Base-by-base conservation (phyloP, 1,140 invertebrate genomes). In the Drosophila parvula region DNA sequence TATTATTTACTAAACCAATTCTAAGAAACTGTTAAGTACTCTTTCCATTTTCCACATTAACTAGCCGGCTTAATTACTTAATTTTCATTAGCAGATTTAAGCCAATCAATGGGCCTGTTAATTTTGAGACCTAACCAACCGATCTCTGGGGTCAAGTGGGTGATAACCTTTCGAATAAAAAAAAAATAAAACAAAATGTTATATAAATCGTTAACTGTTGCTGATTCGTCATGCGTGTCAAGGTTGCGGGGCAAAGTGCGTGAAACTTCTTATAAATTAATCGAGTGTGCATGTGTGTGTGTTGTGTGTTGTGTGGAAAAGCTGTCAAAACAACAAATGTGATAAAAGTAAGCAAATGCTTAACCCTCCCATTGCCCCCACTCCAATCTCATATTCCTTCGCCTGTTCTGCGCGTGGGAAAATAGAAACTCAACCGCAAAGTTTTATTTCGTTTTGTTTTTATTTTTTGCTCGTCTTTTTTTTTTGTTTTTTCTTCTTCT, bases 321-420 rank as follows among this genome's bases (percentile, higher is more conserved):
- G 67, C 67, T 71, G 67, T 63, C 65, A 83, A 77, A 84, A 80
- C 53, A 63, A 64, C 61, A 70, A 83, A 77, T 79, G 68, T 76
- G 81, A 84, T 84, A 84, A 84, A 77, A 80, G 65, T 40, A 48
- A 69, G 70, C 62, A 73, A 84, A 79, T 77, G 65, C 60, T 51
- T 51, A 67, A 51, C 16, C 56, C 58, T 22, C 34, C 16, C 41
- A 38, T 30, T 32, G n/a, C 43, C 58, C 34, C 32, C 27, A 14
- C 43, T 40, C 22, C 34, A 41, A 59, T 70, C 78, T 71, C 74
- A 38, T 69, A 43, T 65, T 65, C 61, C 65, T 51, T 62, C 11
- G 22, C 34, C 59, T 18, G 18, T 47, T 62, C n/a, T 34, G 59
- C 81, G 76, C 81, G 81, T 83, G 81, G 74, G 81, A 83, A 81